A percentile compares a stretch with the other conserved stretches of the same genome.
phyloP scores from a whole-genome alignment of 2,113 vertebrate genomes.

The Setophaga coronata region DNA sequence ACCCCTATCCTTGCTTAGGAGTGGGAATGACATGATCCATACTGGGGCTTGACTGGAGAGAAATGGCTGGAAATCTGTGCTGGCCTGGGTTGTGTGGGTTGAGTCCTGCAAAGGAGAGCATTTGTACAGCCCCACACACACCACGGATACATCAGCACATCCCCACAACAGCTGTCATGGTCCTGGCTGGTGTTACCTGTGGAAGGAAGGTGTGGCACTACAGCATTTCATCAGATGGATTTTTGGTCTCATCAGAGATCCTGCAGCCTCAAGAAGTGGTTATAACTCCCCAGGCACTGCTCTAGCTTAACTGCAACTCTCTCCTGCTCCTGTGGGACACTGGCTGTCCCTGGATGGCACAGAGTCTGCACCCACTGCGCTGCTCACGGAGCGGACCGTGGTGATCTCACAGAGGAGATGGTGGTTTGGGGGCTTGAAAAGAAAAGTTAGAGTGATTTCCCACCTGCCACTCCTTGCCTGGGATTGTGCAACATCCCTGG shows the following conservation, averaged over 20 bases:
- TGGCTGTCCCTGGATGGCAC: rapidly evolving
- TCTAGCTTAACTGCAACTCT: not conserved
- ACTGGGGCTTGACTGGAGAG: not conserved
- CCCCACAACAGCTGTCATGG: rapidly evolving
- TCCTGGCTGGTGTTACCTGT: rapidly evolving
- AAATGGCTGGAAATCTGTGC: not conserved
- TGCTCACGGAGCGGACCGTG: rapidly evolving
- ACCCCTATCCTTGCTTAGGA: not conserved
- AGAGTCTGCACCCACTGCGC: rapidly evolving
- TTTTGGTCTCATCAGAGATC: not conserved
- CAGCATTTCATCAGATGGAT: not conserved
- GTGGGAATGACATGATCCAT: not conserved
- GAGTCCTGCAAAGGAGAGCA: not conserved
- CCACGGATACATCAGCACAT: rapidly evolving
- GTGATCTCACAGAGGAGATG: not conserved
- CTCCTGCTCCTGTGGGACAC: not conserved
- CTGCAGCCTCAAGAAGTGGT: not conserved
- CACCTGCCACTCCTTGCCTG: rapidly evolving
- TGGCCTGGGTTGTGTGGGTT: not conserved
- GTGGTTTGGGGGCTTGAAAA: not conserved
- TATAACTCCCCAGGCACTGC: not conserved
- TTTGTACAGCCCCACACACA: not conserved
- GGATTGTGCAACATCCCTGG: not conserved
- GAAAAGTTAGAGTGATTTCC: not conserved
- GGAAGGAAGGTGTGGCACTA: not conserved